Base-by-base conservation (phyloP, 2,888 invertebrate genomes). In the Lydus trimaculatus region DNA sequence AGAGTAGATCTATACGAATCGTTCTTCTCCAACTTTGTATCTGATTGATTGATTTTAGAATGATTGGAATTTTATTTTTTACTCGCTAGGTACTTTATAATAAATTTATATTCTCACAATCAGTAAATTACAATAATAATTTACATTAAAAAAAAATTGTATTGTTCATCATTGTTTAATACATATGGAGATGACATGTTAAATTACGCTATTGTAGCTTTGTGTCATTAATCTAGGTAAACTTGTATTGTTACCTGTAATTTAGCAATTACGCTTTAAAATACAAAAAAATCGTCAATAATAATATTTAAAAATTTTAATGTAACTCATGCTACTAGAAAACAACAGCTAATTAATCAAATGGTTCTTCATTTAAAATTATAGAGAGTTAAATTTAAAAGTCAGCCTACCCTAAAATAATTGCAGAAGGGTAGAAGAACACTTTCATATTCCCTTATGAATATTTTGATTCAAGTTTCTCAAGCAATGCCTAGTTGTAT, bases 21-120 rank as follows among this genome's bases (percentile, higher is more conserved):
- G 76, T 76, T 77, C 78, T 78, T 80, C 78, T 6, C 74, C 74
- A 76, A 20, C 43, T 75, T 77, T 75, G 74, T 73, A 73, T 78
- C 61, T 80, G 81, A 78, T 76, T 79, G 78, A 80, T 80, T 75
- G 77, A 75, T 76, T 77, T 74, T 73, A 64, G 68, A 67, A 72
- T 71, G 73, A 73, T 69, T 75, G 66, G 63, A 63, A 36, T 48
- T 59, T 65, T 65, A 28, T 52, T 13, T 9, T 17, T 9, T 48
- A 11, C n/a, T 43, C 43, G 15, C 6, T 15, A n/a, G n/a, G n/a
- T 5, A 43, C 17, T n/a, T 17, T 43, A 15, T 7, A 43, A 43
- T n/a, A 43, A 43, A 43, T 17, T 43, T 8, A 43, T 43, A n/a
- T n/a, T n/a, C n/a, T 43, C 43, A 1, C 6, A 43, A 8, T n/a